These are phyloP conservation scores for Drosophila persimilis DNA, from an alignment of 1,140 invertebrate genomes.

Conservation along the genomic window DNA sequence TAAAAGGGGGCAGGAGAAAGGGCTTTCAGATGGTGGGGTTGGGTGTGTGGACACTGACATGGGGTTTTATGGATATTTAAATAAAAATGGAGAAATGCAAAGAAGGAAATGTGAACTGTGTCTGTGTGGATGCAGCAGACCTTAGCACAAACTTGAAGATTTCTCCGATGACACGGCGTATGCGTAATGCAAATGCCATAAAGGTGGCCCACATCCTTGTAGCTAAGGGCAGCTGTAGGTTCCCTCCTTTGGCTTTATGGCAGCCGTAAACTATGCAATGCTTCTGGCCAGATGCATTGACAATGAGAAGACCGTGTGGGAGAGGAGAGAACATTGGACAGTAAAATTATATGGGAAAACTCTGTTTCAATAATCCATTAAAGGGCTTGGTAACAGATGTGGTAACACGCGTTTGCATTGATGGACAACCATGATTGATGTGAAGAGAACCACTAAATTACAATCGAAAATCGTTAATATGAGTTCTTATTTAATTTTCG, in stretches of 20 bases:
- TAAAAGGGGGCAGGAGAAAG: conserved; percentile 22
- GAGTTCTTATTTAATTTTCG: too few species aligned
- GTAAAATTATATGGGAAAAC: not conserved
- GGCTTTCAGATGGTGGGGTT: too few species aligned
- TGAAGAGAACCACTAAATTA: not conserved
- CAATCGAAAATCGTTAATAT: too few species aligned
- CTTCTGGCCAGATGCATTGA: conserved; percentile 45
- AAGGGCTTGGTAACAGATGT: not conserved
- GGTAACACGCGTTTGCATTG: too few species aligned
- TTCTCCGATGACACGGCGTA: conserved; percentile 50
- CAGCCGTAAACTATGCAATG: conserved; percentile 63
- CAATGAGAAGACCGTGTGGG: conserved; percentile 14
- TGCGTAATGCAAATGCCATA: conserved; percentile 57
- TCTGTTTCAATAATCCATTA: not conserved
- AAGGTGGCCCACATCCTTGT: conserved; percentile 37
- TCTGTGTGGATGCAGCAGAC: conserved; percentile 23
- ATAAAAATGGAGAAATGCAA: conserved; percentile 67
- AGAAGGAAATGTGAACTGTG: conserved; percentile 52
- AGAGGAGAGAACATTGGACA: not conserved
- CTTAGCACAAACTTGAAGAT: conserved; percentile 72
- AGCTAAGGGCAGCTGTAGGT: conserved; percentile 37
- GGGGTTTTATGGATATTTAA: conserved; percentile 67
- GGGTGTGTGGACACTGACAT: conserved; percentile 10
- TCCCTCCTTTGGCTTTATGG: conserved; percentile 1
- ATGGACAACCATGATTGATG: too few species aligned